A percentile compares a stretch with the other conserved stretches of the same genome.
These are phyloP conservation scores for Drosophila nr. perissopoda DNA, from an alignment of 2,888 invertebrate species.

Conservation along the genomic window DNA sequence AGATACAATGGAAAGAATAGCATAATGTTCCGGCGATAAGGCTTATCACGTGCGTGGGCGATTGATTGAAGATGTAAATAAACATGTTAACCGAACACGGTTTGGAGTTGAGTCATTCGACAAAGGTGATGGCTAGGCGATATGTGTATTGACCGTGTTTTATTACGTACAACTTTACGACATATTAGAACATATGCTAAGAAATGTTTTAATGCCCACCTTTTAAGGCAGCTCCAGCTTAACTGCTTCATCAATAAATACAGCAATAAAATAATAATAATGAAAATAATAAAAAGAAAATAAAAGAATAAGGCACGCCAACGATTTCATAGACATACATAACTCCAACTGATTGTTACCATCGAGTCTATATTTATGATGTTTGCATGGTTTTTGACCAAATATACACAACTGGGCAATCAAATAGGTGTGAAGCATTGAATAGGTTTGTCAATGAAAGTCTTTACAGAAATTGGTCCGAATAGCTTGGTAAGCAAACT, in stretches of 20 bases:
- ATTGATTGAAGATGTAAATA: slow-evolving; percentile 35
- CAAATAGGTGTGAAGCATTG: no score
- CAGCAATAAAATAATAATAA: neutral
- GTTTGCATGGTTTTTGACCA: neutral
- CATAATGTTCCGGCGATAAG: slow-evolving; percentile 27
- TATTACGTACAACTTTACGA: neutral
- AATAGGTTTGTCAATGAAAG: no score
- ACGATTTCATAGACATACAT: neutral
- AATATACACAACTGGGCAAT: neutral
- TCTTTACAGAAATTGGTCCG: neutral
- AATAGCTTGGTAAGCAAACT: neutral
- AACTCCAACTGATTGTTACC: no score
- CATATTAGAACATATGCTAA: neutral
- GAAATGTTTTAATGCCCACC: no score
- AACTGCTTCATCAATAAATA: slow-evolving; percentile 3
- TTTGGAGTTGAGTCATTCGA: slow-evolving; percentile 2
- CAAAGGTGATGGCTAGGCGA: neutral
- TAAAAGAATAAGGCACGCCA: neutral
- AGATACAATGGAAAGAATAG: slow-evolving; percentile 18
- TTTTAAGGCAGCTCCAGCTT: neutral
- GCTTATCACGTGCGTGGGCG: slow-evolving; percentile 50
- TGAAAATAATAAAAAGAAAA: slow-evolving; percentile 3
- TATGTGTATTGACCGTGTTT: neutral
- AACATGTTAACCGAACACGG: neutral
- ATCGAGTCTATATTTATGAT: neutral